Evolutionary conservation across 2,888 invertebrate species (phyloP).

Genomic region (Azorinus chamasolen): DNA sequence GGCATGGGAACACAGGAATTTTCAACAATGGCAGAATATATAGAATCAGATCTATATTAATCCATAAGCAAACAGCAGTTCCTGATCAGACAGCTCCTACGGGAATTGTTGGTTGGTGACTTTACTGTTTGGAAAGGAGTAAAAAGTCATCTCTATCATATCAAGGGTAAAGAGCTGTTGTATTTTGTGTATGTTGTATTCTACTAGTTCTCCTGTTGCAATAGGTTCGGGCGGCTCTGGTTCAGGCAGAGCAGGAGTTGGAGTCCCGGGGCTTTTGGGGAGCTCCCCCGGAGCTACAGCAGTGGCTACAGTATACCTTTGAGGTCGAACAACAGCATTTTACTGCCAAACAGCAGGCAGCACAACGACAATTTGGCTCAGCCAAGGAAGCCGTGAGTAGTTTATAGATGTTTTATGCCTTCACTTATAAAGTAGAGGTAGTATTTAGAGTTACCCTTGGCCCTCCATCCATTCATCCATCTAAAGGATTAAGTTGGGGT

Average conservation of each 20-base stretch:
- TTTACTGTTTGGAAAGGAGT: too few species aligned
- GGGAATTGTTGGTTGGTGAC: too few species aligned
- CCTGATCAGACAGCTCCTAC: too few species aligned
- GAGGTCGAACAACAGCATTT: constrained; percentile 97
- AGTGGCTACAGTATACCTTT: constrained; percentile 98
- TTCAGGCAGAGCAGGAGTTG: constrained; percentile 95
- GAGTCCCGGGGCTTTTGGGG: constrained; percentile 94
- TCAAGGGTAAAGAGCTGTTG: too few species aligned
- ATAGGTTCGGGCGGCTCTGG: constrained; percentile 90
- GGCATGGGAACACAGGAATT: too few species aligned
- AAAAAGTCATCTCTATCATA: too few species aligned
- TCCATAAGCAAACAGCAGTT: too few species aligned
- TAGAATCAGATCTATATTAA: too few species aligned
- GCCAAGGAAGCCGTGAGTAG: constrained; percentile 95
- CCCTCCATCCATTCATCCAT: too few species aligned
- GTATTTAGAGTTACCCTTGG: too few species aligned
- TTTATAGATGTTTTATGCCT: background rate
- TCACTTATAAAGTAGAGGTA: background rate
- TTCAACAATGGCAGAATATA: too few species aligned
- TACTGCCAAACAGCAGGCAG: constrained; percentile 93
- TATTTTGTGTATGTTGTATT: background rate
- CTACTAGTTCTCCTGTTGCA: background rate
- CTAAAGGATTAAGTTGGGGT: too few species aligned
- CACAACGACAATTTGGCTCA: constrained; percentile 93
- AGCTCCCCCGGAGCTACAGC: constrained; percentile 94